Conservation (phyloP, 1,140 invertebrate species). For the Parasteatoda tepidariorum region DNA sequence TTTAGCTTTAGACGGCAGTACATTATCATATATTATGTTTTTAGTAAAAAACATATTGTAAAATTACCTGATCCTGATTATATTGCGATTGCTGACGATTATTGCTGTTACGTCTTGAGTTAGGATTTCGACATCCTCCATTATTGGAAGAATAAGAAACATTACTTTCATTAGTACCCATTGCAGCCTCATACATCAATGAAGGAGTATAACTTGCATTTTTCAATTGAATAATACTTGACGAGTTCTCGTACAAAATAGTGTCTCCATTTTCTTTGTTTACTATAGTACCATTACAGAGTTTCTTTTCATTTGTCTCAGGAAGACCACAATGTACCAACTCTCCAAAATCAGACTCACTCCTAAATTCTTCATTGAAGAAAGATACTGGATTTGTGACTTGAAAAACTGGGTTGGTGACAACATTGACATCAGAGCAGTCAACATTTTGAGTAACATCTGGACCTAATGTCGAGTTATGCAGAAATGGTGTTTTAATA, state of each 20-base stretch:
- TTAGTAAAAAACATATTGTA: too few species aligned
- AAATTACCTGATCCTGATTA: constrained; percentile 38
- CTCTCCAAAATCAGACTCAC: not conserved
- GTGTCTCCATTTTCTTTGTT: constrained; percentile 26
- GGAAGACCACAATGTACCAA: not conserved
- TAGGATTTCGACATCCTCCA: constrained; percentile 6
- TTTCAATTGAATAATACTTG: constrained; percentile 47
- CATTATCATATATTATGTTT: too few species aligned
- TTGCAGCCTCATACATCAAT: constrained; percentile 18
- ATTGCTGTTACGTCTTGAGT: not conserved
- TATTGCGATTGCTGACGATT: not conserved
- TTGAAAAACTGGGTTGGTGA: constrained; percentile 36
- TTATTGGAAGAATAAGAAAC: not conserved
- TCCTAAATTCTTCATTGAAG: not conserved
- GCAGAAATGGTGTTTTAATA: constrained; percentile 9
- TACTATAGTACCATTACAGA: not conserved
- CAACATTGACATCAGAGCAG: constrained; percentile 39
- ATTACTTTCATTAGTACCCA: not conserved
- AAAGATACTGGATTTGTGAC: not conserved
- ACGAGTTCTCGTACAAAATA: constrained; percentile 39
- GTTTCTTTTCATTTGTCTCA: not conserved
- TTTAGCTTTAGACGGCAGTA: too few species aligned
- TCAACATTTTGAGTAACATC: constrained; percentile 33
- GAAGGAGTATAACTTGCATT: constrained; percentile 49
- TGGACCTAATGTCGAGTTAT: constrained; percentile 3